phyloP scores from a whole-genome alignment of 2,797 vertebrate genomes.

The Morus bassanus region DNA sequence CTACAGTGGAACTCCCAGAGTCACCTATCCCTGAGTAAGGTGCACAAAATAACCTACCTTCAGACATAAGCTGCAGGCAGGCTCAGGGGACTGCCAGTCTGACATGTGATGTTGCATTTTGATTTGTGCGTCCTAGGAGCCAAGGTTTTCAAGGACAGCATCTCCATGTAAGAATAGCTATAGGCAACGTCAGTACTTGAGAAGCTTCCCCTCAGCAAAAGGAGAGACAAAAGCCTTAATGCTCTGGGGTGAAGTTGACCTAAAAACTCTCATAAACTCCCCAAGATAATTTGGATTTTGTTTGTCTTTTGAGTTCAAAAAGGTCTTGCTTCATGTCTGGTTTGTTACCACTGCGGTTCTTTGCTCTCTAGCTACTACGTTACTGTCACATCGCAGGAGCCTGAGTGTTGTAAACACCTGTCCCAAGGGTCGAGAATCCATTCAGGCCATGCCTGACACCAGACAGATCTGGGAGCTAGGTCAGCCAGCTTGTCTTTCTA shows the following conservation, averaged over 20 bases:
- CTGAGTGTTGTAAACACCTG: not conserved
- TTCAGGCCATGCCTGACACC: not conserved
- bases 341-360: not conserved
- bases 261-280: not conserved
- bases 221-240: not conserved
- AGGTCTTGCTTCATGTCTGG: not conserved
- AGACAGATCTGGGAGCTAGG: not conserved
- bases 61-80: not conserved
- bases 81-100: not conserved
- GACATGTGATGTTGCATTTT: fast-evolving
- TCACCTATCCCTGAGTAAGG: not conserved
- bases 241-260: not conserved
- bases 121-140: not conserved
- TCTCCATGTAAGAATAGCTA: not conserved
- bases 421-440: not conserved
- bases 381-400: not conserved
- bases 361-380: not conserved
- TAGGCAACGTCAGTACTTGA: not conserved
- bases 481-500: not conserved
- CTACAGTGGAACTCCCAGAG: not conserved
- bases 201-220: not conserved
- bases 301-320: constrained; percentile 5
- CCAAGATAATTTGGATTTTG: not conserved
- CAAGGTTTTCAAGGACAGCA: not conserved
- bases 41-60: not conserved